Base-by-base conservation (phyloP, 2,113 vertebrate species). In the Halichoeres trimaculatus region DNA sequence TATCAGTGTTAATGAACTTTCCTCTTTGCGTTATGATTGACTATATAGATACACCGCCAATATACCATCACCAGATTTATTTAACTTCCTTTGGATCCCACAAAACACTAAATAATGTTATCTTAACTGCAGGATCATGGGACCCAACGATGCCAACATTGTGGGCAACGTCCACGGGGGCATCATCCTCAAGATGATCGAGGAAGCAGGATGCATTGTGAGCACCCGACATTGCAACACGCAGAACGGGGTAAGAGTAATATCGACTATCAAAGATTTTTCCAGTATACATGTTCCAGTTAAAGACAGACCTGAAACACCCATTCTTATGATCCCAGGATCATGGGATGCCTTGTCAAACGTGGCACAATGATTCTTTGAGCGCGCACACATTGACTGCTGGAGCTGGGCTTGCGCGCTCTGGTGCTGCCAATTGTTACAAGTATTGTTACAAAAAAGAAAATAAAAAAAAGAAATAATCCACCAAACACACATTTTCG, bases 131-230 rank as follows among this genome's bases (percentile, higher is more conserved):
- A 99, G 98, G 94, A 93, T 99, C 51, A 98, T 99, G 97, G 89
- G 96, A 5, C 97, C 97, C 0, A 95, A 99, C 6, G 98, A 99
- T 0, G 96, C 97, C 77, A 99, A 99, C 2, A 83, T 98, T 1
- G 95, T 94, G 0, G 97, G 97, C 3, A 98, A 97, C 0, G 96
- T 98, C 35, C 98, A 99, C 0, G 98, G 98, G 0, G 98, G 97
- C 16, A 97, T 92, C 65, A 95, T 99, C 87, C 92, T 99, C 82
- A 98, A 97, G 93, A 98, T 99, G 96, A 98, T 99, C 0, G 98
- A 99, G 90, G 98, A 99, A 78, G 98, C 98, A 0, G 98, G 98
- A 3, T 95, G 94, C 88, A 97, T 99, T 81, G 96, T 98, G 43
- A 93, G 97, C 77, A 98, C 96, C 1, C 95, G 96, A 3, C 97